Base-by-base conservation (phyloP, 2,888 invertebrate species). In the Meandrusa payeni region DNA sequence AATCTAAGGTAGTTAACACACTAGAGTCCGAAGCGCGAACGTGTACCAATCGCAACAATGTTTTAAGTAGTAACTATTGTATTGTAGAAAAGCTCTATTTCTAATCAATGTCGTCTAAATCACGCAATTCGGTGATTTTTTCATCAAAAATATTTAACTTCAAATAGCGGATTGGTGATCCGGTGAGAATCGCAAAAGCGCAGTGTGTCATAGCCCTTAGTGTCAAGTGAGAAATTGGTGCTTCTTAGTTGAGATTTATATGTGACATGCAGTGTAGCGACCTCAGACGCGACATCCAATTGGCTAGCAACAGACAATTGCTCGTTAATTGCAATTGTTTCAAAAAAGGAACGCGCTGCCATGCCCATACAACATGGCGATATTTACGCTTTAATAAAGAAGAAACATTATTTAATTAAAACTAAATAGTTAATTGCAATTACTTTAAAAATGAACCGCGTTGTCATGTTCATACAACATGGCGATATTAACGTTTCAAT, bases 181-280 rank as follows among this genome's bases (percentile, higher is more conserved):
- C n/a, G n/a, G n/a, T n/a, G n/a, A n/a, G n/a, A n/a, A 0, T 20
- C 9, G 9, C 22, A 23, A 22, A 32, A 6, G 12, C n/a, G 2
- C n/a, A 22, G 15, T 33, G 33, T 27, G 27, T 23, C 2, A 3
- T 6, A 10, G 9, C 11, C 28, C 22, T 38, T 27, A 66, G 69
- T 68, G 69, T 71, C 72, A 75, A 80, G 76, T 74, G 73, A 70
- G 75, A 76, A 79, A 81, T 80, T 76, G 78, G 61, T 66, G 46
- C 54, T 64, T 61, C 76, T 79, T 75, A 81, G 78, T 83, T 79
- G 74, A 81, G 83, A 82, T 82, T 83, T 82, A 82, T 81, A 72
- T 55, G 69, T 59, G 69, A 64, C 72, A 61, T 39, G 40, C 39
- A 7, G 36, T 27, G 36, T 44, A 38, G 28, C 41, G 46, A 47